A percentile compares a stretch with the other conserved stretches of the same genome.
Evolutionary conservation across 2,888 invertebrate genomes (phyloP).

Genomic region (Macropis europaea): DNA sequence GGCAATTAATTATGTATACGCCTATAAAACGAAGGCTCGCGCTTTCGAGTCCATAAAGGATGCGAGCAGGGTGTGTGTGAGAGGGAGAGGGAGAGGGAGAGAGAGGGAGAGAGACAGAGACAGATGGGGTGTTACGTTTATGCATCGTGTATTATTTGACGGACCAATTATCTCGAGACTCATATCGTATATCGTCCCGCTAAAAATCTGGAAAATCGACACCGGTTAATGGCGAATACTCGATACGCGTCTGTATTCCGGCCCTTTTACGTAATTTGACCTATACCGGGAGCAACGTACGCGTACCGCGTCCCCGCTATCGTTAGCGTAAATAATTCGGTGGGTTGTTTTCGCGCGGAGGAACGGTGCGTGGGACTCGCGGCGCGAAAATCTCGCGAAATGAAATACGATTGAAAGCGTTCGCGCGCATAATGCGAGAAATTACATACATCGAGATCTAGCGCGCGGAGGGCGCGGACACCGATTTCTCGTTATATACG

Average conservation of each 20-base stretch:
- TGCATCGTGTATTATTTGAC: constrained; percentile 55
- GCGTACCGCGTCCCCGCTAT: background rate
- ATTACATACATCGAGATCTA: background rate
- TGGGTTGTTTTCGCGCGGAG: background rate
- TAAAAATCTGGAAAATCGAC: constrained; percentile 14
- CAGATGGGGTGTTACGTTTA: constrained; percentile 52
- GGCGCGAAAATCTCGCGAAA: constrained; percentile 7
- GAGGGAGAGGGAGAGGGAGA: constrained; percentile 30
- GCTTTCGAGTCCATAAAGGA: constrained; percentile 64
- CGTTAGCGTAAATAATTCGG: constrained; percentile 13
- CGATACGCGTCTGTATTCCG: background rate
- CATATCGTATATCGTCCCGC: constrained; percentile 38
- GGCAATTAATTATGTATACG: constrained; percentile 72
- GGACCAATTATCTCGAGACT: constrained; percentile 58
- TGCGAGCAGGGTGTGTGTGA: constrained; percentile 36
- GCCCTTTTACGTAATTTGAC: constrained; percentile 19
- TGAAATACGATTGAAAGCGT: constrained; percentile 8
- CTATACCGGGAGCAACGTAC: background rate
- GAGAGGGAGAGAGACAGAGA: constrained; percentile 2
- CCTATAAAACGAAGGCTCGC: constrained; percentile 65
- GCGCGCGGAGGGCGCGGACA: background rate
- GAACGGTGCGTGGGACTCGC: constrained; percentile 8
- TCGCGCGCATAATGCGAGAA: background rate
- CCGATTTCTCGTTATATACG: constrained; percentile 18
- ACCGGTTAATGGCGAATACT: background rate